Evolutionary conservation across 2,113 vertebrate genomes (phyloP).

Genomic region (Oryctolagus cuniculus): mOryCun1.1 NC_091432.1:174123001-174123500

Average conservation of each 20-base stretch:
- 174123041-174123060: background rate
- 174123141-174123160: background rate
- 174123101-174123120: fast-evolving
- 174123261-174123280: background rate
- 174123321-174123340: background rate
- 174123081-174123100: fast-evolving
- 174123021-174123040: too few relatives aligned
- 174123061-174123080: background rate
- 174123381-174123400: background rate
- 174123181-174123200: background rate
- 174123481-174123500: background rate
- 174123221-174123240: slow-evolving; percentile 26
- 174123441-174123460: background rate
- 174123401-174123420: background rate
- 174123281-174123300: background rate
- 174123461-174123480: background rate
- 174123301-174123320: background rate
- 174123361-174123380: slow-evolving; percentile 58
- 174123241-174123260: background rate
- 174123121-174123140: background rate
- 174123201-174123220: background rate
- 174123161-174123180: background rate
- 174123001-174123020: too few relatives aligned
- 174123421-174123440: background rate
- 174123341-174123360: slow-evolving; percentile 34